These are phyloP conservation scores for Physeter macrocephalus DNA, from an alignment of 2,113 vertebrate genomes.

Conservation along the genomic window DNA sequence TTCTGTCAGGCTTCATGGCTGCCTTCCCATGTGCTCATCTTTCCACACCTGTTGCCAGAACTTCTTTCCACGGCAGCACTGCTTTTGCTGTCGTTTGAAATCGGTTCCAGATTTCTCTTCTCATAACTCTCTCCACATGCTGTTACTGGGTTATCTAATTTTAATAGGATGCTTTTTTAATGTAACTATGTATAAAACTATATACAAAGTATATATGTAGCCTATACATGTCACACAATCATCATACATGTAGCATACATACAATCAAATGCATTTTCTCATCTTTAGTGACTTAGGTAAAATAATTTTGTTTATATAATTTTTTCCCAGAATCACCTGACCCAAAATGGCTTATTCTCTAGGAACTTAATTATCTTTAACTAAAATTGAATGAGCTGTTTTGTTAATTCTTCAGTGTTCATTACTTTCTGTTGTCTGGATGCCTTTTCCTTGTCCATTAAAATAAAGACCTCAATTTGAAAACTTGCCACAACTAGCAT, in stretches of 20 bases:
- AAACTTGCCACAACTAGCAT: neutral
- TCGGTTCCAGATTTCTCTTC: neutral
- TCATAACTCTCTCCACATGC: neutral
- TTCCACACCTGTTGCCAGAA: constrained; percentile 43
- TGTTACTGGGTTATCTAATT: neutral
- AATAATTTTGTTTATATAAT: constrained; percentile 6
- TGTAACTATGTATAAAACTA: neutral
- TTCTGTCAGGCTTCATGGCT: constrained; percentile 54
- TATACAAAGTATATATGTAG: no score
- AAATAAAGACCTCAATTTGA: neutral
- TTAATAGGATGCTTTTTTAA: neutral
- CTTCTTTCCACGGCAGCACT: neutral
- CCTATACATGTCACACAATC: neutral
- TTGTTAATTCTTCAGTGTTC: neutral
- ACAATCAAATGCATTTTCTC: neutral
- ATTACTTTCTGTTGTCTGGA: neutral
- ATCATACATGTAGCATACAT: neutral
- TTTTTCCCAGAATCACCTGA: neutral
- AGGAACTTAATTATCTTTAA: neutral
- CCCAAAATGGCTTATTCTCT: neutral
- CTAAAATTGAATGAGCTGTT: neutral
- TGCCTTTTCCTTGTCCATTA: neutral
- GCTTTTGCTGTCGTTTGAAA: constrained; percentile 33
- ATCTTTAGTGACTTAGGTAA: neutral
- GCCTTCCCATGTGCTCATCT: constrained; percentile 47